Evolutionary conservation across 2,113 vertebrate genomes (phyloP).

Genomic region (Hippotragus niger): DNA sequence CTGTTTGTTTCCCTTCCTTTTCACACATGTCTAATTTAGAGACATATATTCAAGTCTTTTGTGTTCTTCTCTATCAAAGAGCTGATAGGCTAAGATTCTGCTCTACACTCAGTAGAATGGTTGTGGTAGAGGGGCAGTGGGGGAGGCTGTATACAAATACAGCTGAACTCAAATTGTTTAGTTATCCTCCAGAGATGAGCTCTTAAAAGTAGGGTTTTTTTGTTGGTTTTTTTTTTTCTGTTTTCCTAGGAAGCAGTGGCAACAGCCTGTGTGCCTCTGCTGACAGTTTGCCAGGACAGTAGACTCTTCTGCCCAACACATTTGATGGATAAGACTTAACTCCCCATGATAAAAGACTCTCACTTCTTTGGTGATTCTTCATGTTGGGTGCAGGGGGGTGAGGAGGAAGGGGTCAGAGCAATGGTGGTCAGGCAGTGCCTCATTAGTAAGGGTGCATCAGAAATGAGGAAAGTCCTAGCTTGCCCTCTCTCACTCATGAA

Average conservation of each 20-base stretch:
- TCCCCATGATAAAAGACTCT: not conserved
- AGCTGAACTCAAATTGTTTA: not conserved
- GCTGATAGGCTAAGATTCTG: not conserved
- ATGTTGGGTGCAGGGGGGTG: rapidly evolving
- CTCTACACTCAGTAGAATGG: not conserved
- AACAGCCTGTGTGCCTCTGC: not conserved
- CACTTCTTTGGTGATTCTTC: not conserved
- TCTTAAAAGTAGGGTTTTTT: not conserved
- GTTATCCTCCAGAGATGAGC: not conserved
- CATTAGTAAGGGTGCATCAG: not conserved
- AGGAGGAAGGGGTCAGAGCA: not conserved
- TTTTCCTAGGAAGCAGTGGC: not conserved
- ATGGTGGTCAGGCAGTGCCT: not conserved
- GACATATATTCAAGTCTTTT: not conserved
- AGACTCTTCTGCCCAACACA: not conserved
- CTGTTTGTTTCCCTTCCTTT: not conserved
- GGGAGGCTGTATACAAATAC: not conserved
- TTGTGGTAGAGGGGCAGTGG: not conserved
- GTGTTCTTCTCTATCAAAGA: not conserved
- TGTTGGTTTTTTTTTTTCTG: not conserved
- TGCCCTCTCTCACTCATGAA: not conserved
- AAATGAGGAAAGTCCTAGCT: not conserved
- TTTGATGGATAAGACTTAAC: not conserved
- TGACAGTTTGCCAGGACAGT: not conserved
- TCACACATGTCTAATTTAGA: not conserved